Evolutionary conservation across 2,113 vertebrate species (phyloP).

Genomic region (Axis porcinus): DNA sequence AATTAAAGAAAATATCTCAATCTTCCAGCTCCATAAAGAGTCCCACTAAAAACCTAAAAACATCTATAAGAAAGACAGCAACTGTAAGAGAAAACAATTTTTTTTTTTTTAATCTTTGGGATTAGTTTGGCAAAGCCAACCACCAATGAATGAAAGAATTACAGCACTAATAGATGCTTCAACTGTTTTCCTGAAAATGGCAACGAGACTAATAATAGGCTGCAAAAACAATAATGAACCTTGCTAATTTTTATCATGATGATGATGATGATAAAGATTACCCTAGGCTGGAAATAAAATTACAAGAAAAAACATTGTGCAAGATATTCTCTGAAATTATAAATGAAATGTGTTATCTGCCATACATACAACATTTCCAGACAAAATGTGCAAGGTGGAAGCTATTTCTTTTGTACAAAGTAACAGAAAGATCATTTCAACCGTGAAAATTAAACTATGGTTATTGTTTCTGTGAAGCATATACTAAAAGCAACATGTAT

Average conservation of each 20-base stretch:
- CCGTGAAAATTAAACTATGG: slow-evolving; percentile 63
- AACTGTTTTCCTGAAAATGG: slow-evolving; percentile 52
- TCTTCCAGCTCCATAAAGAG: neutral
- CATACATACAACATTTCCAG: slow-evolving; percentile 56
- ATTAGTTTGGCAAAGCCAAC: slow-evolving; percentile 37
- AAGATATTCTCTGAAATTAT: slow-evolving; percentile 67
- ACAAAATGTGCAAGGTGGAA: slow-evolving; percentile 64
- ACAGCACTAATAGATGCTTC: slow-evolving; percentile 45
- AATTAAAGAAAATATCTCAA: neutral
- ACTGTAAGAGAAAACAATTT: neutral
- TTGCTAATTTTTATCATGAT: slow-evolving; percentile 69
- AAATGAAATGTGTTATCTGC: slow-evolving; percentile 63
- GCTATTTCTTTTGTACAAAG: slow-evolving; percentile 65
- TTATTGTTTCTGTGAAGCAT: slow-evolving; percentile 38
- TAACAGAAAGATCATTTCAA: slow-evolving; percentile 49
- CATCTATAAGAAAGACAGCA: neutral
- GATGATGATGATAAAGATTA: slow-evolving; percentile 64
- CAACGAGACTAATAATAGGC: slow-evolving; percentile 53
- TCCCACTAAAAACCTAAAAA: neutral
- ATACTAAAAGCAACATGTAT: neutral
- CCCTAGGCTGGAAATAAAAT: slow-evolving; percentile 72
- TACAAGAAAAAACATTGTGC: slow-evolving; percentile 40
- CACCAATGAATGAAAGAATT: slow-evolving; percentile 29
- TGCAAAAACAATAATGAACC: slow-evolving; percentile 73
- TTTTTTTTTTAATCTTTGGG: neutral